These are phyloP conservation scores for Macrosteles quadrilineatus DNA, from an alignment of 1,140 invertebrate species.

Conservation along the genomic window DNA sequence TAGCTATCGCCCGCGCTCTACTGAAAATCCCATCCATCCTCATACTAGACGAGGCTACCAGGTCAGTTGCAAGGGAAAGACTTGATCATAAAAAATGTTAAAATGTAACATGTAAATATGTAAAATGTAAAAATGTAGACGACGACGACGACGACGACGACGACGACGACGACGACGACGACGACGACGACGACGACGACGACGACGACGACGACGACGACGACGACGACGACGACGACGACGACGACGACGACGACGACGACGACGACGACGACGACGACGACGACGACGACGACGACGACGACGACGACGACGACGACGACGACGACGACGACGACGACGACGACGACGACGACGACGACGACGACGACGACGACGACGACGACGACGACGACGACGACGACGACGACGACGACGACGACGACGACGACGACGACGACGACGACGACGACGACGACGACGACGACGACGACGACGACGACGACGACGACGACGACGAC, in stretches of 20 bases:
- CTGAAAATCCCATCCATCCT: too few relatives aligned
- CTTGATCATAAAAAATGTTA: too few relatives aligned
- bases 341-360: neutral
- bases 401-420: neutral
- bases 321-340: neutral
- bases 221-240: neutral
- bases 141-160: too few relatives aligned
- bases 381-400: conserved; percentile 1
- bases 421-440: neutral
- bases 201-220: neutral
- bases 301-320: neutral
- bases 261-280: neutral
- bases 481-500: neutral
- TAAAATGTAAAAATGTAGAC: too few relatives aligned
- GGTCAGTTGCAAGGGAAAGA: too few relatives aligned
- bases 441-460: neutral
- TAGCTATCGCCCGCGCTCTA: too few relatives aligned
- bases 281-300: neutral
- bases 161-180: neutral
- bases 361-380: conserved; percentile 12
- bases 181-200: neutral
- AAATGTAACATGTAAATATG: too few relatives aligned
- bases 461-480: neutral
- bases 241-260: neutral
- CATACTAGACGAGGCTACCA: too few relatives aligned